Conservation (phyloP, 2,888 invertebrate genomes). For the Pilophorus perplexus region DNA sequence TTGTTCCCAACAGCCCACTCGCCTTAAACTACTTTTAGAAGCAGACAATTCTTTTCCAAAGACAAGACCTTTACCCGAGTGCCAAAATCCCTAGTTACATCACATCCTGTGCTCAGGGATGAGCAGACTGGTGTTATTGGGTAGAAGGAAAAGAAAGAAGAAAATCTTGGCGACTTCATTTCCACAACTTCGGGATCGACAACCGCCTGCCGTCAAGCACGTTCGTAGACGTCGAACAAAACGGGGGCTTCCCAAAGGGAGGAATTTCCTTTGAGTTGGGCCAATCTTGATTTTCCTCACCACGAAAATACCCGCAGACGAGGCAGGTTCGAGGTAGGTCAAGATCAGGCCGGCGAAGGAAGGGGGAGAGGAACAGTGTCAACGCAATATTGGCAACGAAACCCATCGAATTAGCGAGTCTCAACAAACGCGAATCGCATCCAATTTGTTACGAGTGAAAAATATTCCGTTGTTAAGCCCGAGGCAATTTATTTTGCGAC, state of each 20-base stretch:
- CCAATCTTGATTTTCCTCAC: conserved; percentile 10
- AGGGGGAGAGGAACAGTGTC: neutral
- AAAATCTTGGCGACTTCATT: too few species aligned
- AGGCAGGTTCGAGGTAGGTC: conserved; percentile 15
- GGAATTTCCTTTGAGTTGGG: conserved; percentile 3
- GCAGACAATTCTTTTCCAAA: conserved; percentile 22
- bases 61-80: conserved; percentile 12
- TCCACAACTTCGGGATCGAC: too few species aligned
- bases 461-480: too few species aligned
- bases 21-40: conserved; percentile 18
- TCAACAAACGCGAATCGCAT: too few species aligned
- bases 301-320: conserved; percentile 14
- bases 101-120: conserved; percentile 13
- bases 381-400: neutral
- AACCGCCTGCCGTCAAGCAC: too few species aligned
- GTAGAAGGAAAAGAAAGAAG: too few species aligned
- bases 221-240: too few species aligned
- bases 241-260: too few species aligned
- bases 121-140: too few species aligned
- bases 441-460: too few species aligned
- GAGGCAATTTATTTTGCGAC: too few species aligned
- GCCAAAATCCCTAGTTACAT: conserved; percentile 15
- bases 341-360: neutral
- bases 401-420: neutral
- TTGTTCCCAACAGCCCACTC: conserved; percentile 20